Conservation (phyloP, 1,140 invertebrate genomes). For the Dendrolimus kikuchii region DNA sequence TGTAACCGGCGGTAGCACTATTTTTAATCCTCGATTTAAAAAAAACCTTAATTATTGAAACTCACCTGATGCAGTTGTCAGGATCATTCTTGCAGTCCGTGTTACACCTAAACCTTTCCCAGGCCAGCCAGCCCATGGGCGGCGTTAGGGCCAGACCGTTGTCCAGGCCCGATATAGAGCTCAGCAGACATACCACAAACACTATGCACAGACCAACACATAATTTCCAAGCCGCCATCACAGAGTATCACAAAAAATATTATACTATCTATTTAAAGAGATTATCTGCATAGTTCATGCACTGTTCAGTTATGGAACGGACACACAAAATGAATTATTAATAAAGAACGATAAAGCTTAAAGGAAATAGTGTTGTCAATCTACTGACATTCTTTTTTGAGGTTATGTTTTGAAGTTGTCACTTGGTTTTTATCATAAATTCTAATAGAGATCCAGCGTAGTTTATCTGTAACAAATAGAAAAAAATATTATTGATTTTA, state of each 20-base stretch:
- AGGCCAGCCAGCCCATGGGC: conserved; percentile 93
- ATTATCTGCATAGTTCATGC: not conserved
- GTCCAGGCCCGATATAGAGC: conserved; percentile 73
- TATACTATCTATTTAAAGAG: not conserved
- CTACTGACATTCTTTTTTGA: not conserved
- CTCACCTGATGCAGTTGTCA: conserved; percentile 92
- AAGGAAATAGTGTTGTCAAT: not conserved
- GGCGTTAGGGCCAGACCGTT: conserved; percentile 90
- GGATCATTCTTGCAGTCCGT: conserved; percentile 94
- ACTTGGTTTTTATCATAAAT: too few species aligned
- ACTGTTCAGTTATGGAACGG: too few species aligned
- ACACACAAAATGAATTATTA: too few species aligned
- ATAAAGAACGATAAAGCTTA: too few species aligned
- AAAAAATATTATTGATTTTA: too few species aligned
- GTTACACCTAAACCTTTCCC: conserved; percentile 94
- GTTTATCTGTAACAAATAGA: too few species aligned
- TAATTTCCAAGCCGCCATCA: conserved; percentile 46
- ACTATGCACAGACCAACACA: conserved; percentile 38
- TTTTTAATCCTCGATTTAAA: too few species aligned
- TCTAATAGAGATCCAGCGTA: too few species aligned
- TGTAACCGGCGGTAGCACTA: too few species aligned
- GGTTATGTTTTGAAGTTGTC: not conserved
- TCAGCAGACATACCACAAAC: conserved; percentile 45
- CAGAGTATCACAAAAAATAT: conserved; percentile 11
- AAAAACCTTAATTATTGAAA: not conserved